Base-by-base conservation (phyloP, 2,797 vertebrate species). In the Discoglossus pictus region DNA sequence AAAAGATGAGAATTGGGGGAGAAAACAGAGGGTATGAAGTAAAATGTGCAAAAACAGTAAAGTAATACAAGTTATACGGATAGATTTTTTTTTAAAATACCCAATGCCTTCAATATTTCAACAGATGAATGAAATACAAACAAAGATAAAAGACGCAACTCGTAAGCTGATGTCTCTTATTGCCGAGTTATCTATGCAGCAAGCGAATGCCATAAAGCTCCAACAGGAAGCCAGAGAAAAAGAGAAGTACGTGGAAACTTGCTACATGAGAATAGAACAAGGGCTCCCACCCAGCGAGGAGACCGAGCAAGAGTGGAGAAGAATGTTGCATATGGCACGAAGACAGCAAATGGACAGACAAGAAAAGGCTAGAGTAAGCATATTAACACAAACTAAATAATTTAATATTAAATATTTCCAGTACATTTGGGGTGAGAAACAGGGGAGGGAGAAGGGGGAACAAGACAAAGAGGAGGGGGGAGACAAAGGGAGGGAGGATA, bases 101-200 rank as follows among this genome's bases (percentile, higher is more conserved):
- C 3, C 25, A 11, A 23, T 50, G 16, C 21, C 9, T 10, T 40
- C 7, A 38, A 25, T 58, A n/a, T 52, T 35, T 40, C 35, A 85
- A 25, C 78, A 98, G 95, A 79, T 89, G 56, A 94, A 88, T 0
- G 66, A 88, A 21, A 74, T 91, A 40, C 91, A 90, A 59, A 77
- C 72, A 54, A 88, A 72, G 31, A 86, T 97, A 50, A 88, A 87
- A 44, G 73, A 83, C 15, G 80, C 75, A 59, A 92, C 86, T 5
- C 79, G 80, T 52, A 85, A 91, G 62, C 73, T 91, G 76, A 97
- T 92, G 93, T 92, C 93, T 8, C 63, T 90, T 2, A 79, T 92
- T 21, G 93, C 93, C 1, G 93, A 97, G 65, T 58, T 99, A 36
- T 90, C 94, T 68, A 89, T 95, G 93, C 88, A 87, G 53, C 90